Evolutionary conservation across 2,888 invertebrate species (phyloP).

Genomic region (Eupithecia insigniata): DNA sequence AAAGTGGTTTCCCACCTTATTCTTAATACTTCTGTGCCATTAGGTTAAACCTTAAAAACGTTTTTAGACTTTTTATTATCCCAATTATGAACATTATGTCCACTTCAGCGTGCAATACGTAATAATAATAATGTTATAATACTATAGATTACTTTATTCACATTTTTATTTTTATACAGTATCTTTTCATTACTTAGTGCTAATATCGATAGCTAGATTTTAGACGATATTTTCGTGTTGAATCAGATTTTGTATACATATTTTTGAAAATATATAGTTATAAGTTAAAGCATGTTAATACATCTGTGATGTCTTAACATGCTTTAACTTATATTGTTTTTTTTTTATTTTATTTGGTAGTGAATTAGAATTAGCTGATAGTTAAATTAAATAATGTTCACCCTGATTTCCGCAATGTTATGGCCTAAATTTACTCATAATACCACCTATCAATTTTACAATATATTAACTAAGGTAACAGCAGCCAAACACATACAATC

Average conservation of each 20-base stretch:
- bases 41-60: slow-evolving; percentile 29
- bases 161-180: slow-evolving; percentile 27
- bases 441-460: slow-evolving; percentile 47
- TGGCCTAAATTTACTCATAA: slow-evolving; percentile 61
- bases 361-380: not conserved
- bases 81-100: slow-evolving; percentile 8
- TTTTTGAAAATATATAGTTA: slow-evolving; percentile 43
- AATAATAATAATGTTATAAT: slow-evolving; percentile 20
- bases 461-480: slow-evolving; percentile 25
- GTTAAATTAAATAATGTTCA: slow-evolving; percentile 16
- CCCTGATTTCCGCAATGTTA: slow-evolving; percentile 53
- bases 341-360: not conserved
- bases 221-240: slow-evolving; percentile 14
- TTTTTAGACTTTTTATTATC: slow-evolving; percentile 7
- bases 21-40: slow-evolving; percentile 65
- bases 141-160: slow-evolving; percentile 7
- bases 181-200: slow-evolving; percentile 20
- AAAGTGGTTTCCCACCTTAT: slow-evolving; percentile 63
- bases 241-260: slow-evolving; percentile 36
- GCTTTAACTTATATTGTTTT: not conserved
- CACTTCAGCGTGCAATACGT: slow-evolving; percentile 27
- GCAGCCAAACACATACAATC: slow-evolving; percentile 14
- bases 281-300: too few relatives aligned
- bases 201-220: slow-evolving; percentile 10
- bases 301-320: not conserved